Percentiles rank a stretch among this genome's conserved stretches.
Conservation (phyloP, 2,113 vertebrate species). For the Odontesthes bonariensis region DNA sequence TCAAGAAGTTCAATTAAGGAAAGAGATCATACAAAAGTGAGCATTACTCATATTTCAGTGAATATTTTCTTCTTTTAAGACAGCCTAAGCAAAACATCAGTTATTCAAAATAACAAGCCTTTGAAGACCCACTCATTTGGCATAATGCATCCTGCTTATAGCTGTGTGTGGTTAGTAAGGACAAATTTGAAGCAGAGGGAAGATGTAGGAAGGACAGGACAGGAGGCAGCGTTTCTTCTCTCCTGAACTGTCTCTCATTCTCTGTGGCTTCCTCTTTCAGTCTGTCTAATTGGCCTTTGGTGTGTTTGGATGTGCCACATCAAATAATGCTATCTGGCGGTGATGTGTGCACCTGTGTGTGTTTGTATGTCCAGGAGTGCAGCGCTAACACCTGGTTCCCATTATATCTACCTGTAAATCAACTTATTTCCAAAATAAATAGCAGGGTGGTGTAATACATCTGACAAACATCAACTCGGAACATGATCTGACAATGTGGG, state of each 20-base stretch:
- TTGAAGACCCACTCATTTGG: slow-evolving; percentile 32
- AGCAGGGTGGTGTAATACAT: slow-evolving; percentile 9
- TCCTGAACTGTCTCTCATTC: slow-evolving; percentile 24
- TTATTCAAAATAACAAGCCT: slow-evolving; percentile 24
- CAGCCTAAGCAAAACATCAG: slow-evolving; percentile 5
- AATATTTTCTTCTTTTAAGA: background rate
- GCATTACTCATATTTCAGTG: background rate
- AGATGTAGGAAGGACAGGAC: slow-evolving; percentile 6
- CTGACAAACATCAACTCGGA: slow-evolving; percentile 18
- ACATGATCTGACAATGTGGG: too few species aligned
- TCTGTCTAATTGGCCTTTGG: slow-evolving; percentile 45
- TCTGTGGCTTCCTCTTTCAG: slow-evolving; percentile 21
- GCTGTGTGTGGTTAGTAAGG: slow-evolving; percentile 3
- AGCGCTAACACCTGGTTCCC: slow-evolving; percentile 7
- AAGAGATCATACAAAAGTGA: too few species aligned
- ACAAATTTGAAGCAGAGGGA: slow-evolving; percentile 20
- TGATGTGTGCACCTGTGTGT: slow-evolving; percentile 12
- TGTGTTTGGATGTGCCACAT: slow-evolving; percentile 62
- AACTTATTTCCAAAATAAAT: slow-evolving; percentile 24
- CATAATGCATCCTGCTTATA: slow-evolving; percentile 19
- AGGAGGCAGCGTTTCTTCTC: slow-evolving; percentile 17
- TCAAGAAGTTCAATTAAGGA: too few species aligned
- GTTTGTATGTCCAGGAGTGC: slow-evolving; percentile 8
- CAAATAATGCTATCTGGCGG: slow-evolving; percentile 49
- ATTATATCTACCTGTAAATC: slow-evolving; percentile 30